Conservation (phyloP, 2,797 vertebrate genomes). For the Poeciliopsis presidionis region DNA sequence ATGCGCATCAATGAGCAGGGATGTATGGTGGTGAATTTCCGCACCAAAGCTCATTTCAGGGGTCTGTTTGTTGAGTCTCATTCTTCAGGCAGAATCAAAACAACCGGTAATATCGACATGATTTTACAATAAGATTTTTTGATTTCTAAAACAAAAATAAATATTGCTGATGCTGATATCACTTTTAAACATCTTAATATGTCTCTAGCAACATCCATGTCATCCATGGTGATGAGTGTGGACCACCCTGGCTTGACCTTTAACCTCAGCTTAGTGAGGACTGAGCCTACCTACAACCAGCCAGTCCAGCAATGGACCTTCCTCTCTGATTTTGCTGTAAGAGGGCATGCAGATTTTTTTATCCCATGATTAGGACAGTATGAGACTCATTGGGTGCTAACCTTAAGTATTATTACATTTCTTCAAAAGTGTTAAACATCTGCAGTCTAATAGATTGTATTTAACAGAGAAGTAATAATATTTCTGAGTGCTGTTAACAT, state of each 20-base stretch:
- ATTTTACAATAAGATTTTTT: background rate
- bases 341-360: conserved; percentile 18
- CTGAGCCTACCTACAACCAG: conserved; percentile 89
- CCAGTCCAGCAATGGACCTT: conserved; percentile 94
- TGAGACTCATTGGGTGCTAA: background rate
- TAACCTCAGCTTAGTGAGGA: conserved; percentile 88
- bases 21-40: conserved; percentile 92
- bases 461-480: background rate
- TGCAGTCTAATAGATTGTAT: background rate
- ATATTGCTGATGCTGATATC: background rate
- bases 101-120: conserved; percentile 55
- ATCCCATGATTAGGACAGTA: background rate
- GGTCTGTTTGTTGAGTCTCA: conserved; percentile 91
- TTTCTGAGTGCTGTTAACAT: background rate
- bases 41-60: conserved; percentile 90
- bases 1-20: conserved; percentile 93
- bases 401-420: background rate
- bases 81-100: conserved; percentile 73
- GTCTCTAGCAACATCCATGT: conserved; percentile 79
- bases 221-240: conserved; percentile 87
- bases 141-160: background rate
- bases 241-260: conserved; percentile 89
- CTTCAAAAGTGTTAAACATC: background rate
- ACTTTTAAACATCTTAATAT: conserved; percentile 7
- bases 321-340: conserved; percentile 92